Conservation (phyloP, 2,113 vertebrate genomes). For the Phyllostomus discolor region DNA sequence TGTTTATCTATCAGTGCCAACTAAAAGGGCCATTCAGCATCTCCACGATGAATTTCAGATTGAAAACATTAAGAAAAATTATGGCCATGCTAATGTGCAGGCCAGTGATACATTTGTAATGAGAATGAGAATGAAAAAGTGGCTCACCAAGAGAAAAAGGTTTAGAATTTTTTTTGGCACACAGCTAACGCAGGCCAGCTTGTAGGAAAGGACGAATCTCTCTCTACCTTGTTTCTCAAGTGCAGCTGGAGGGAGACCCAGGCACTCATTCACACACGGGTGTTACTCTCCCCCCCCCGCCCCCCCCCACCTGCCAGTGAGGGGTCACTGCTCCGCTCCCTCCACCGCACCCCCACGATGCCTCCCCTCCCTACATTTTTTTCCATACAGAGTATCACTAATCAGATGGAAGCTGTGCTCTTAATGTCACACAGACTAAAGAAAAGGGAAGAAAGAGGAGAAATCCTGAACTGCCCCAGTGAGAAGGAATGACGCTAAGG, state of each 20-base stretch:
- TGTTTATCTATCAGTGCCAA: slow-evolving; percentile 37
- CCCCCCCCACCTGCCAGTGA: no score
- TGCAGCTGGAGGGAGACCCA: not conserved
- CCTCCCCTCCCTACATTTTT: not conserved
- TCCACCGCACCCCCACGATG: not conserved
- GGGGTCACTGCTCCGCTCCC: not conserved
- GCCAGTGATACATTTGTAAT: slow-evolving; percentile 56
- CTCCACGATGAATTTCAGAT: slow-evolving; percentile 59
- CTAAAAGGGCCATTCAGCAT: slow-evolving; percentile 51
- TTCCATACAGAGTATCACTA: not conserved
- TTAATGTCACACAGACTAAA: not conserved
- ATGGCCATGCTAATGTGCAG: slow-evolving; percentile 49
- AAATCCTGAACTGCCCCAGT: not conserved
- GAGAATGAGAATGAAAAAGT: slow-evolving; percentile 34
- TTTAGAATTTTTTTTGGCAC: not conserved
- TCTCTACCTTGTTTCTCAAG: not conserved
- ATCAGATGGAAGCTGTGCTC: not conserved
- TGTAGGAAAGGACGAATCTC: not conserved
- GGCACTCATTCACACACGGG: not conserved
- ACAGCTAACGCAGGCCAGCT: not conserved
- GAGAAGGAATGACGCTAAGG: not conserved
- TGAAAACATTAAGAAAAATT: slow-evolving; percentile 67
- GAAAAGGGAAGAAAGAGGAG: not conserved
- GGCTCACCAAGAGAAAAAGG: slow-evolving; percentile 20
- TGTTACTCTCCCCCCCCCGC: not conserved